Percentiles rank a stretch among this genome's conserved stretches.
Conservation (phyloP, 1,140 invertebrate genomes). For the Melipona quadrifasciata region DNA sequence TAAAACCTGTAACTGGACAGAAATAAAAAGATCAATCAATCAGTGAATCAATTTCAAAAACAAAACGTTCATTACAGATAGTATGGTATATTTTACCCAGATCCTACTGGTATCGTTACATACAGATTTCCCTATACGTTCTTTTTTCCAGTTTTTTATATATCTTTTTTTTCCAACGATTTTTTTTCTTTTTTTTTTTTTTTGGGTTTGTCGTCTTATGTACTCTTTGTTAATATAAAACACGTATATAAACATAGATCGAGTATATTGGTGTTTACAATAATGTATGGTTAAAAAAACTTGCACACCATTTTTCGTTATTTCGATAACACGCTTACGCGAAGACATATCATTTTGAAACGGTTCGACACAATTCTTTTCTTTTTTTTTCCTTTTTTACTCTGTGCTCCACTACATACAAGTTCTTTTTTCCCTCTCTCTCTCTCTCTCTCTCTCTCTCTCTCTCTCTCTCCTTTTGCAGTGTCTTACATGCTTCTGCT, state of each 20-base stretch:
- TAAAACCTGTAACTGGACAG: not conserved
- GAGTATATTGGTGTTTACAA: conserved; percentile 81
- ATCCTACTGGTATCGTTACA: conserved; percentile 58
- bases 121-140: conserved; percentile 52
- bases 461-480: not conserved
- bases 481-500: conserved; percentile 5
- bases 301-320: conserved; percentile 64
- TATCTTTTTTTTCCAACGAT: conserved; percentile 26
- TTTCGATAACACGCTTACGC: conserved; percentile 55
- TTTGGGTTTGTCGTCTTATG: conserved; percentile 27
- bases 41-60: not conserved
- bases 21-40: not conserved
- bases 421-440: not conserved
- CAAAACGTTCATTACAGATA: conserved; percentile 55
- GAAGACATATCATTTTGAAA: conserved; percentile 54
- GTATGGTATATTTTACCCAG: conserved; percentile 63
- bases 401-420: conserved; percentile 49
- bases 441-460: not conserved
- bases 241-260: conserved; percentile 82
- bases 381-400: conserved; percentile 25
- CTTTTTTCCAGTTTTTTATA: conserved; percentile 19
- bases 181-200: conserved; percentile 23
- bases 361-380: conserved; percentile 45
- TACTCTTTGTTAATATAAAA: conserved; percentile 80
- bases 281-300: conserved; percentile 77